Base-by-base conservation (phyloP, 2,888 invertebrate genomes). In the Aspidiotus rigidus region DNA sequence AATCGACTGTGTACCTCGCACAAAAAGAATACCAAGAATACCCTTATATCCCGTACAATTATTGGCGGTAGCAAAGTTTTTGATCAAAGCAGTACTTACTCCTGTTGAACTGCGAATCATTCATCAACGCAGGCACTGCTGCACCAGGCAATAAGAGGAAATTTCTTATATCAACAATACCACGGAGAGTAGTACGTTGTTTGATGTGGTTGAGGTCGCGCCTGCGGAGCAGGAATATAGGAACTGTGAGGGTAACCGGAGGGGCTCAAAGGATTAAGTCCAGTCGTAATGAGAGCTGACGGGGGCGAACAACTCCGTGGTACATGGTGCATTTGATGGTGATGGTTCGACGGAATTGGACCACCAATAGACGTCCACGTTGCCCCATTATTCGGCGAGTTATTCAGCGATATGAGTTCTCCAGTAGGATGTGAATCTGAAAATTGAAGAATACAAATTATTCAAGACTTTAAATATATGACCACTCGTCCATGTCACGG, bases 381-480 rank as follows among this genome's bases (percentile, higher is more conserved):
- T 49, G 64, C 71, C 16, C 71, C 69, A 13, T 57, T 41, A 28
- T 53, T 61, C 13, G 16, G 40, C 17, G 57, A 62, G 69, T 73
- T 74, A 67, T 74, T 72, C 69, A 74, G 69, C 16, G 73, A 73
- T 16, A 73, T 72, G 72, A 73, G 72, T 59, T 74, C 73, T 15
- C 70, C 70, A 28, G 71, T 64, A 54, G 62, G 62, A 42, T 71
- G 69, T 55, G 69, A 59, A 59, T 63, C 71, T 71, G 69, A 16
- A 44, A 62, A 61, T 28, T 57, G 13, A 62, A 44, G 42, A n/a
- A 9, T 62, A 39, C 6, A 1, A 49, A n/a, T 49, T 49, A 49
- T 49, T 13, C 11, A 53, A n/a, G 53, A 53, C 11, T 13, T 1
- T 13, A 53, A 3, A 53, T 2, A 55, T 2, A 7, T 28, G 28